Evolutionary conservation across 2,888 invertebrate genomes (phyloP).

Genomic region (Nephrotoma guestfalica): DNA sequence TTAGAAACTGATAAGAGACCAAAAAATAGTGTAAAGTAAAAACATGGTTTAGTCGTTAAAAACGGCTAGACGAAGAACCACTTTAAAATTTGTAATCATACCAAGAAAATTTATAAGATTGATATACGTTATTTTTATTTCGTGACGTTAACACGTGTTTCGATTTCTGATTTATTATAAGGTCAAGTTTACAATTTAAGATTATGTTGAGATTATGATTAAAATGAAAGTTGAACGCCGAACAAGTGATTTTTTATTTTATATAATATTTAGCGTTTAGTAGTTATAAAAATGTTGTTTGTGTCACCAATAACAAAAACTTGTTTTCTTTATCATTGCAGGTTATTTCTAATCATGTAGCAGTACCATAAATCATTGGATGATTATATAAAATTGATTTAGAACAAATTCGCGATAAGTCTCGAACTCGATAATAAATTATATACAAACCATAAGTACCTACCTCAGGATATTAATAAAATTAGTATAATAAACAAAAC

Average conservation of each 20-base stretch:
- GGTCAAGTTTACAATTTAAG: neutral
- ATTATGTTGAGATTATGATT: neutral
- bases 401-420: neutral
- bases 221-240: neutral
- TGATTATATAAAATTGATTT: neutral
- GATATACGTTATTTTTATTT: neutral
- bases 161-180: neutral
- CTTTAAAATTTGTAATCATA: no score
- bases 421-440: neutral
- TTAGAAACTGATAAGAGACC: neutral
- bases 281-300: neutral
- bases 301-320: neutral
- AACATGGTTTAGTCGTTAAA: neutral
- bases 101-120: neutral
- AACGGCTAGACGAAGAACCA: neutral
- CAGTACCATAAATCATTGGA: neutral
- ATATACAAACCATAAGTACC: neutral
- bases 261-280: neutral
- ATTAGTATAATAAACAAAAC: neutral
- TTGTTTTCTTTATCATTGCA: neutral
- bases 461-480: neutral
- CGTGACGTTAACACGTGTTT: neutral
- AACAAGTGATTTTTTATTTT: neutral
- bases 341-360: neutral
- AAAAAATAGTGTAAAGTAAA: neutral